phyloP scores from a whole-genome alignment of 2,797 vertebrate genomes.

The Darevskia nairensis region DNA sequence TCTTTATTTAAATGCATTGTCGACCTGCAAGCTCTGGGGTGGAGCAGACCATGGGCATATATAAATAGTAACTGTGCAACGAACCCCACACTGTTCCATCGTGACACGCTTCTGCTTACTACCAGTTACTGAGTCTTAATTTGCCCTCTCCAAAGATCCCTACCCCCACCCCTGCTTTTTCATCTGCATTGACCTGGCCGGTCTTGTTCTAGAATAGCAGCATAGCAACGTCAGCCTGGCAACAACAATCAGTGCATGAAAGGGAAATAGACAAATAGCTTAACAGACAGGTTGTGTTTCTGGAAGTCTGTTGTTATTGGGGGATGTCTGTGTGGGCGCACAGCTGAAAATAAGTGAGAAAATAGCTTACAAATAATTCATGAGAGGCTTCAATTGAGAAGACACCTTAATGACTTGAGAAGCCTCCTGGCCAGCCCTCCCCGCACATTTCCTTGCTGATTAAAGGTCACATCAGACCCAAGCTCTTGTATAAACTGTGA shows the following conservation, averaged over 20 bases:
- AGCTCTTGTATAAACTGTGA: slow-evolving; percentile 39
- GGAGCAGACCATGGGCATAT: background rate
- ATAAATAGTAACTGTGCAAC: background rate
- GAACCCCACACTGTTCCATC: background rate
- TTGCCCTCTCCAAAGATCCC: background rate
- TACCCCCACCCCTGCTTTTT: background rate
- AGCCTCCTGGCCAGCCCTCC: slow-evolving; percentile 38
- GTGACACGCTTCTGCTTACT: fast-evolving
- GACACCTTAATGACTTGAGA: slow-evolving; percentile 52
- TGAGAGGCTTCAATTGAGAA: slow-evolving; percentile 55
- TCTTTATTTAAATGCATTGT: background rate
- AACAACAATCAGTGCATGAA: slow-evolving; percentile 71
- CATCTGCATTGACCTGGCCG: slow-evolving; percentile 22
- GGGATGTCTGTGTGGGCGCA: slow-evolving; percentile 53
- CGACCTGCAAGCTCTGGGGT: background rate
- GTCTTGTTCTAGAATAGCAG: slow-evolving; percentile 57
- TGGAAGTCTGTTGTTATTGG: slow-evolving; percentile 60
- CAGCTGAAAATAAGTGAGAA: slow-evolving; percentile 61
- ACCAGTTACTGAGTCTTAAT: background rate
- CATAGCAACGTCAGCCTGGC: slow-evolving; percentile 75
- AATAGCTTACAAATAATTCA: slow-evolving; percentile 67
- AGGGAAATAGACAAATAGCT: slow-evolving; percentile 65
- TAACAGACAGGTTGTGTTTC: slow-evolving; percentile 52
- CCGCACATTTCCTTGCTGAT: background rate
- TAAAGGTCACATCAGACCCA: slow-evolving; percentile 61